Evolutionary conservation across 2,797 vertebrate genomes (phyloP).

Genomic region (Acrocephalus scirpaceus): DNA sequence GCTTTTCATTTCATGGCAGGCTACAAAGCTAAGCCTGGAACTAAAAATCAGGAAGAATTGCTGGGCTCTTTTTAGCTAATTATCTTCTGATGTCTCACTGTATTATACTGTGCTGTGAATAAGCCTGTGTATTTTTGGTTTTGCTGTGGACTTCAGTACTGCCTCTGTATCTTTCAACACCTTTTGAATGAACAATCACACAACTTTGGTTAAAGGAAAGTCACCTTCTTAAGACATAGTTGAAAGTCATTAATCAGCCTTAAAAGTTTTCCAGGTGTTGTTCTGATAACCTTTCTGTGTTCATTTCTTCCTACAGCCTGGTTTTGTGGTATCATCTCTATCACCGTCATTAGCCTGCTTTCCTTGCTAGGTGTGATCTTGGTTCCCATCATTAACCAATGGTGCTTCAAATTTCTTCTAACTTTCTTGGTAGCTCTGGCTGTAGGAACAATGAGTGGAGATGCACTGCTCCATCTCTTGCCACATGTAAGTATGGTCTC

Average conservation of each 20-base stretch:
- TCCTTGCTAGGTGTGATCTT: conserved; percentile 95
- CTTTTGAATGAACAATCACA: neutral
- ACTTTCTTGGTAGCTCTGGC: conserved; percentile 97
- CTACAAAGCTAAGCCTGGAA: neutral
- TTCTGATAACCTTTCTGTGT: conserved; percentile 61
- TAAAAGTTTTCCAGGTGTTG: neutral
- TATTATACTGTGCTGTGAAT: neutral
- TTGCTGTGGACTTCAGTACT: neutral
- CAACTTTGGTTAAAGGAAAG: neutral
- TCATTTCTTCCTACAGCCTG: conserved; percentile 79
- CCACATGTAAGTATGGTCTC: conserved; percentile 87
- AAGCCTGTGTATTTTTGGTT: neutral
- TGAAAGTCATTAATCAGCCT: conserved; percentile 4
- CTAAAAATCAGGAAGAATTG: neutral
- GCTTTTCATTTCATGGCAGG: neutral
- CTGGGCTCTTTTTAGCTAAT: neutral
- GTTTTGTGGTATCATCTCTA: conserved; percentile 94
- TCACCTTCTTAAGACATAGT: neutral
- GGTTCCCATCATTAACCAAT: conserved; percentile 95
- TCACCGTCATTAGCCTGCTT: conserved; percentile 97
- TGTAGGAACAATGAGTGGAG: conserved; percentile 96
- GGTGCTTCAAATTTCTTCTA: conserved; percentile 98
- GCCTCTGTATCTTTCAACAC: neutral
- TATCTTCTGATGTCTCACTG: neutral
- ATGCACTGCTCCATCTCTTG: conserved; percentile 95